Conservation (phyloP, 1,140 invertebrate genomes). For the Drosophila melanica region DNA sequence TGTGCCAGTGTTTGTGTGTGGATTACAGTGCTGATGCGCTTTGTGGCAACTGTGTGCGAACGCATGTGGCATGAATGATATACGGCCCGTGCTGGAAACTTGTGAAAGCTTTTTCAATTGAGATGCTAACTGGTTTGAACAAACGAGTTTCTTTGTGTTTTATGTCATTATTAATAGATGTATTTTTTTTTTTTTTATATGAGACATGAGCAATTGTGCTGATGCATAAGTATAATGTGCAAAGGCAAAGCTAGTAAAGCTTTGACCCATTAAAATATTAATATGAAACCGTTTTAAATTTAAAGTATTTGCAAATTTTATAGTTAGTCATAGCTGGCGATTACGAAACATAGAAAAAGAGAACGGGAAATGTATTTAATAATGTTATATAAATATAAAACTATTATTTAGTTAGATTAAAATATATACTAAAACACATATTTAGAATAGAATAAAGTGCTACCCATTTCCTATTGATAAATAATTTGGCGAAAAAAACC, state of each 20-base stretch:
- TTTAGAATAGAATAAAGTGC: not conserved
- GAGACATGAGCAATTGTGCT: slow-evolving; percentile 1
- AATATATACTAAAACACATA: not conserved
- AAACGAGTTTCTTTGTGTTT: slow-evolving; percentile 45
- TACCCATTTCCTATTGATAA: not conserved
- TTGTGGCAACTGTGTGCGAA: slow-evolving; percentile 36
- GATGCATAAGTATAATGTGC: slow-evolving; percentile 4
- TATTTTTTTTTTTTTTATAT: slow-evolving; percentile 9
- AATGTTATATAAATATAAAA: no score
- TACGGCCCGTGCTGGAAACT: slow-evolving; percentile 43
- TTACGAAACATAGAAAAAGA: no score
- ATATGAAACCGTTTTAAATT: not conserved
- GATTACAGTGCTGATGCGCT: slow-evolving; percentile 39
- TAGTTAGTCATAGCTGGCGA: no score
- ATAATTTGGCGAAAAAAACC: not conserved
- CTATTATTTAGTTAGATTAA: no score
- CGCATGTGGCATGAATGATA: slow-evolving; percentile 52
- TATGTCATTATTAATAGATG: slow-evolving; percentile 41
- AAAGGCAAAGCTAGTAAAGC: not conserved
- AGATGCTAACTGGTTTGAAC: slow-evolving; percentile 45
- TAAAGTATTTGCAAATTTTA: not conserved
- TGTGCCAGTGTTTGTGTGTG: not conserved
- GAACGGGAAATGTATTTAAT: no score
- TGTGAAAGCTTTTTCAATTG: slow-evolving; percentile 51
- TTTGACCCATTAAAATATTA: not conserved